A percentile compares a stretch with the other conserved stretches of the same genome.
Evolutionary conservation across 2,888 invertebrate species (phyloP).

Genomic region (Chloroclystis v-ata): DNA sequence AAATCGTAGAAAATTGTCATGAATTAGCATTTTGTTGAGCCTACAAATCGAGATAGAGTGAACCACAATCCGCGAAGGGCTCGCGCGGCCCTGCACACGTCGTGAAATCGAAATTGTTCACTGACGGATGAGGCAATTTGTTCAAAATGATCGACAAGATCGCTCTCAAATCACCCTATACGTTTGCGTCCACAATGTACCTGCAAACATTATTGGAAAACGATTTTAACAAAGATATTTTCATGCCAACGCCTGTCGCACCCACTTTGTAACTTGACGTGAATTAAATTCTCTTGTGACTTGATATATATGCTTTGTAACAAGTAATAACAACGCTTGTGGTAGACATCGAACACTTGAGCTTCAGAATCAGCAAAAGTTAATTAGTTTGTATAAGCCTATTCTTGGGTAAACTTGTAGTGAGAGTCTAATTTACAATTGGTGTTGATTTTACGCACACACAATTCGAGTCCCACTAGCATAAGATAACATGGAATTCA

Average conservation of each 20-base stretch:
- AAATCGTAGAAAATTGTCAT: background rate
- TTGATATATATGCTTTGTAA: constrained; percentile 12
- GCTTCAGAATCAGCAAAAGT: constrained; percentile 6
- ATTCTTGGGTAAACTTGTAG: background rate
- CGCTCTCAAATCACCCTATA: constrained; percentile 29
- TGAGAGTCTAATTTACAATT: background rate
- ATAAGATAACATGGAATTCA: background rate
- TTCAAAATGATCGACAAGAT: constrained; percentile 35
- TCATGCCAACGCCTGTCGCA: constrained; percentile 21
- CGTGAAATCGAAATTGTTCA: constrained; percentile 28
- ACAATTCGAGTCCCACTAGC: background rate
- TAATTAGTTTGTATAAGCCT: constrained; percentile 14
- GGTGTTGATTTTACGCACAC: too few relatives aligned
- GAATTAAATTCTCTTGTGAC: constrained; percentile 24
- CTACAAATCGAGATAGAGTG: background rate
- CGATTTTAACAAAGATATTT: constrained; percentile 33
- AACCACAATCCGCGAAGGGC: constrained; percentile 1
- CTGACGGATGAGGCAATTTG: constrained; percentile 49
- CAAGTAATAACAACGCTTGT: constrained; percentile 11
- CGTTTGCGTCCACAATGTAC: constrained; percentile 19
- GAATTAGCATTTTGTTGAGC: constrained; percentile 1
- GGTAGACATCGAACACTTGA: constrained; percentile 11
- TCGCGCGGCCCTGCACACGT: constrained; percentile 3
- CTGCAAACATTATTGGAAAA: constrained; percentile 37
- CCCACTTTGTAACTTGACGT: constrained; percentile 21